A percentile compares a stretch with the other conserved stretches of the same genome.
These are phyloP conservation scores for Psix sp. DNA, from an alignment of 1,140 invertebrate species.

Conservation along the genomic window DNA sequence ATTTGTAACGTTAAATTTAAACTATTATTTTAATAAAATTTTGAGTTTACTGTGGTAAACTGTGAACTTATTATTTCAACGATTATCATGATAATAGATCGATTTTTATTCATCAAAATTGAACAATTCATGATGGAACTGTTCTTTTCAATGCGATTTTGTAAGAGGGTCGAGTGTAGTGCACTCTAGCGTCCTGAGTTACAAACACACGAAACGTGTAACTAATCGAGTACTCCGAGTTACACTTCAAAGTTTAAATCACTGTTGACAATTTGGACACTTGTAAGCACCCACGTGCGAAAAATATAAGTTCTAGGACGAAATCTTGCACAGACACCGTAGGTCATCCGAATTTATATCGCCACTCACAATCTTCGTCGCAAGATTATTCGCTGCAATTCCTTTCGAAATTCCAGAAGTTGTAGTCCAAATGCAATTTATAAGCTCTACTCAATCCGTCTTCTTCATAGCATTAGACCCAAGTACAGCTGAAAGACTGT, in stretches of 20 bases:
- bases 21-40: too few relatives aligned
- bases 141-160: too few relatives aligned
- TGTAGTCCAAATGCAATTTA: constrained; percentile 38
- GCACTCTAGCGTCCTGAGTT: constrained; percentile 27
- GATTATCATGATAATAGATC: too few relatives aligned
- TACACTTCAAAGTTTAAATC: background rate
- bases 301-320: constrained; percentile 54
- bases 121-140: too few relatives aligned
- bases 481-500: constrained; percentile 35
- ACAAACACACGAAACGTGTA: constrained; percentile 8
- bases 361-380: constrained; percentile 50
- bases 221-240: background rate
- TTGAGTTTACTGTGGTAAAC: too few relatives aligned
- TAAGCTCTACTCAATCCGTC: constrained; percentile 67
- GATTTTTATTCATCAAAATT: too few relatives aligned
- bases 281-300: constrained; percentile 52
- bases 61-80: too few relatives aligned
- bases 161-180: constrained; percentile 42
- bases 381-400: constrained; percentile 58
- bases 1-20: too few relatives aligned
- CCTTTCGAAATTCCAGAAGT: constrained; percentile 68
- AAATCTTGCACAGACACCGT: constrained; percentile 31
- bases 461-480: constrained; percentile 20
- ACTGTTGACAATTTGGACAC: constrained; percentile 8
- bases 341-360: constrained; percentile 28